phyloP scores from a whole-genome alignment of 2,797 vertebrate species.

The Gobionotothen gibberifrons region DNA sequence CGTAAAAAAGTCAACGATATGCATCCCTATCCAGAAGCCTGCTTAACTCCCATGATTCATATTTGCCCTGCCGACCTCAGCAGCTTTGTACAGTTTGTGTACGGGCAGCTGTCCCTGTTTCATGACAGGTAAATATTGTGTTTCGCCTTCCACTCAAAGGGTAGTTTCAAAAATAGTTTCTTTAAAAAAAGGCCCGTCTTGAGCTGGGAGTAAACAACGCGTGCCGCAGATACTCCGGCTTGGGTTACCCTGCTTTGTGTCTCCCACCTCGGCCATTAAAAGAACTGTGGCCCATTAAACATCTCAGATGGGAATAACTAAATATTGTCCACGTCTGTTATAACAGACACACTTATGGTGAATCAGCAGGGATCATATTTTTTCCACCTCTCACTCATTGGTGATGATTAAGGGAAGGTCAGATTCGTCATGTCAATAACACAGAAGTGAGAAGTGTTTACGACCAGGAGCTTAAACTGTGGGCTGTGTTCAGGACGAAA shows the following conservation, averaged over 20 bases:
- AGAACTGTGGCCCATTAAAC: slow-evolving; percentile 19
- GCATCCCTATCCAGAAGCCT: neutral
- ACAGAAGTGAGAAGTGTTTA: slow-evolving; percentile 18
- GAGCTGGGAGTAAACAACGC: slow-evolving; percentile 33
- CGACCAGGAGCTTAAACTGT: slow-evolving; percentile 3
- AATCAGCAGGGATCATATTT: slow-evolving; percentile 15
- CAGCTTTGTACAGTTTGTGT: neutral
- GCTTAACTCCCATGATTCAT: neutral
- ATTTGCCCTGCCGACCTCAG: slow-evolving; percentile 20
- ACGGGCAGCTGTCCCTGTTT: slow-evolving; percentile 46
- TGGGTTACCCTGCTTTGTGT: slow-evolving; percentile 29
- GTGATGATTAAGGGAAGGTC: slow-evolving; percentile 43
- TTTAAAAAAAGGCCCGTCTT: neutral
- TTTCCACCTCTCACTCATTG: slow-evolving; percentile 38
- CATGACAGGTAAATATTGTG: slow-evolving; percentile 53
- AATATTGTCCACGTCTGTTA: slow-evolving; percentile 50
- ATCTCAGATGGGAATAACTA: slow-evolving; percentile 48
- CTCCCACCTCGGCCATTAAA: slow-evolving; percentile 33
- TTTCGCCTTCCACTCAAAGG: slow-evolving; percentile 43
- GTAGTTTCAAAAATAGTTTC: slow-evolving; percentile 55
- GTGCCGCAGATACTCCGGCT: slow-evolving; percentile 36
- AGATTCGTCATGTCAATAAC: slow-evolving; percentile 35
- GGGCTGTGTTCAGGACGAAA: neutral
- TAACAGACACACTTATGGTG: slow-evolving; percentile 8
- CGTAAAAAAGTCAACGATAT: too few relatives aligned